These are phyloP conservation scores for Zosterops pallidus DNA, from an alignment of 2,113 vertebrate species.

Conservation along the genomic window DNA sequence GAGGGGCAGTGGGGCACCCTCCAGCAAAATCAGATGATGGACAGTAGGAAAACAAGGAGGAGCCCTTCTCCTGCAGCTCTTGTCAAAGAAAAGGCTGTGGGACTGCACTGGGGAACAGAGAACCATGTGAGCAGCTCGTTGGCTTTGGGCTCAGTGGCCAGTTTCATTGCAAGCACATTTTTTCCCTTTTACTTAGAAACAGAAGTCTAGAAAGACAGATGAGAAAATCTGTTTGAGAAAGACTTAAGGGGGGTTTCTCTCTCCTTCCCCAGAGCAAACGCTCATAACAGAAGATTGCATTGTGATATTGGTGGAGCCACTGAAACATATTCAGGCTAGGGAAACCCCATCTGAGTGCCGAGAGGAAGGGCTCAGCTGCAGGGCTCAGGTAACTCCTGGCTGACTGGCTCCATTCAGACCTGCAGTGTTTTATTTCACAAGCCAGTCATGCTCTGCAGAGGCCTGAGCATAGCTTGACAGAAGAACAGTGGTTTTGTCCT, in stretches of 20 bases:
- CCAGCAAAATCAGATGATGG: background rate
- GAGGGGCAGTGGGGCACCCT: background rate
- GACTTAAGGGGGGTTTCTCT: background rate
- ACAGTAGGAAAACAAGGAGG: background rate
- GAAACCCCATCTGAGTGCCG: background rate
- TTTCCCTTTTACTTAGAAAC: background rate
- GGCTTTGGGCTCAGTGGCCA: background rate
- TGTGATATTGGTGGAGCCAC: background rate
- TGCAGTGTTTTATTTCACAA: background rate
- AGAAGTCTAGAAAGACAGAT: background rate
- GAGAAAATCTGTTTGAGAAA: background rate
- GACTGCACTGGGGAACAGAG: background rate
- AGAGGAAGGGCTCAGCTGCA: background rate
- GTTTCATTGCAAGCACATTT: background rate
- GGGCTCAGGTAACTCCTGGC: background rate
- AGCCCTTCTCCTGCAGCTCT: background rate
- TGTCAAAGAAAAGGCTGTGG: background rate
- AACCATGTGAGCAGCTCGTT: background rate
- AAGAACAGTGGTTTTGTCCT: conserved; percentile 23
- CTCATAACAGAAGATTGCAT: background rate
- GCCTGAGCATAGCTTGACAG: background rate
- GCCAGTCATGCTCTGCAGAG: background rate
- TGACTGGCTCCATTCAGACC: background rate
- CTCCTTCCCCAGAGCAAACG: background rate
- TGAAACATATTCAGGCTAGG: background rate